Evolutionary conservation across 2,797 vertebrate genomes (phyloP), one percentile per base, ranked within the genome.

Genomic region (Adelosebastes latens): DNA sequence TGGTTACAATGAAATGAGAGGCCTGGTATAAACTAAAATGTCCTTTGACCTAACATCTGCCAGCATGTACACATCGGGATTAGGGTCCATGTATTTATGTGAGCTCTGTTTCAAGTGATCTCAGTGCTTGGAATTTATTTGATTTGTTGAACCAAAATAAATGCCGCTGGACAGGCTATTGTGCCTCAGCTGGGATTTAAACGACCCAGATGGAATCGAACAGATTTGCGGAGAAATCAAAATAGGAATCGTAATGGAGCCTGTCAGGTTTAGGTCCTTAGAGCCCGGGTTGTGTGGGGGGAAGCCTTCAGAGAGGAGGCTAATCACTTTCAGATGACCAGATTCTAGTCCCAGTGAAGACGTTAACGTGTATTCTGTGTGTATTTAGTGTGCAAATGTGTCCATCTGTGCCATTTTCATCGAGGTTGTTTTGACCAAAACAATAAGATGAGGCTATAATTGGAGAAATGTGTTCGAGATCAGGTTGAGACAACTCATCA

Each of bases 301-400:
- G 83, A 95, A 93, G 92, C 93, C 94, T 92, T 95, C 78, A 20
- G 86, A 92, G 88, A 86, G 83, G 70, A 87, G 72, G 86, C 87
- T 96, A 96, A 97, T 96, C 89, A 92, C 91, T 96, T 95, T 96
- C 96, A 96, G 93, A 96, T 96, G 96, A 90, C 88, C 87, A 83
- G 86, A 92, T 89, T 91, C 83, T 83, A 65, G 77, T 90, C 92
- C 91, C 89, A 89, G 69, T 69, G 55, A 87, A 81, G 79, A 88
- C 1, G 14, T 78, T 76, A 89, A 72, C 58, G 49, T 58, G 31
- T 62, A 52, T 75, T 65, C 61, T 79, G 36, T 82, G 63, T 81
- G 75, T 82, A 42, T 62, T 52, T 10, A 34, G 22, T 69, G 72
- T 79, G 65, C 46, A 75, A 56, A 63, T 64, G 24, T 72, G 29